phyloP scores from a whole-genome alignment of 2,797 vertebrate species.

The Threskiornis aethiopicus region DNA sequence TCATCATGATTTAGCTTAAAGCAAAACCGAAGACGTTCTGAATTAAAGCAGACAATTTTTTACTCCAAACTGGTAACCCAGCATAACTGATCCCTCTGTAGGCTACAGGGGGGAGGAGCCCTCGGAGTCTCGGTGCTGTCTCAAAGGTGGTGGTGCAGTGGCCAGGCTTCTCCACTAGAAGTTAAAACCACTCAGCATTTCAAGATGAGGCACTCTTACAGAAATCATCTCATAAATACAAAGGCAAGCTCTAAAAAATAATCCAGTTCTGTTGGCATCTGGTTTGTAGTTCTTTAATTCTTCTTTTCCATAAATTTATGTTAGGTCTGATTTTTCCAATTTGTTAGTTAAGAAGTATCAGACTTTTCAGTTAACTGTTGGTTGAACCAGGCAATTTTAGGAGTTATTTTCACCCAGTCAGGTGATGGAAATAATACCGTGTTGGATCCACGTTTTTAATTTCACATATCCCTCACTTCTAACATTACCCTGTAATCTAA shows the following conservation, averaged over 20 bases:
- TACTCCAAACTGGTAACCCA: background rate
- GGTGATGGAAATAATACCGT: background rate
- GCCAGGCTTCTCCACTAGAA: background rate
- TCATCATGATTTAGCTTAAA: background rate
- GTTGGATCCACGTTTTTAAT: background rate
- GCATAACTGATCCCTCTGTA: background rate
- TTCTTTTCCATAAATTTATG: background rate
- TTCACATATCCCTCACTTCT: background rate
- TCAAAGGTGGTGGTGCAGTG: background rate
- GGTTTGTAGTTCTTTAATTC: background rate
- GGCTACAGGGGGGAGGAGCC: background rate
- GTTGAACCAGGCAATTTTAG: background rate
- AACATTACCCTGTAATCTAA: background rate
- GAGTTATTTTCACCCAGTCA: background rate
- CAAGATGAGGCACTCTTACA: background rate
- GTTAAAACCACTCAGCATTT: background rate
- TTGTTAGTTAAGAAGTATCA: background rate
- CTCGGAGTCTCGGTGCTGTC: background rate
- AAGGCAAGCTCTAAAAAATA: background rate
- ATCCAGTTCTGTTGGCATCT: background rate
- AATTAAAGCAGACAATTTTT: background rate
- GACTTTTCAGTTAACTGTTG: background rate
- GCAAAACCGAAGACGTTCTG: background rate
- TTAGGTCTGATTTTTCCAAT: background rate
- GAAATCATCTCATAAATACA: background rate